Conservation (phyloP, 2,888 invertebrate genomes). For the Hypsopygia costalis region DNA sequence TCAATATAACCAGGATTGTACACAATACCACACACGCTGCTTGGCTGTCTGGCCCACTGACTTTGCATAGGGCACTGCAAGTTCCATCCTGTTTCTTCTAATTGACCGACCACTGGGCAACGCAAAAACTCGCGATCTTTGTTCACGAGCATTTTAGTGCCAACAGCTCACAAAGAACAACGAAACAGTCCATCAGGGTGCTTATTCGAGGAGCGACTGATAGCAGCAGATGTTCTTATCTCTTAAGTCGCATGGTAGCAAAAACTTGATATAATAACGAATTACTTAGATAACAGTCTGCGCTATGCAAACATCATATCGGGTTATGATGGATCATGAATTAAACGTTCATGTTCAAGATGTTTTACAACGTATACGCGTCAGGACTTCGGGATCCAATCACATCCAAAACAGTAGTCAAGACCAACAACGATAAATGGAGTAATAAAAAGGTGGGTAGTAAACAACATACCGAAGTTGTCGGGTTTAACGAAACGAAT, state of each 20-base stretch:
- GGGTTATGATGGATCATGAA: too few relatives aligned
- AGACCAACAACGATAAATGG: too few relatives aligned
- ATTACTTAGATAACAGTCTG: slow-evolving; percentile 53
- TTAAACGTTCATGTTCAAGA: too few relatives aligned
- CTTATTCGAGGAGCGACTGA: slow-evolving; percentile 71
- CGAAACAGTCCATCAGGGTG: slow-evolving; percentile 65
- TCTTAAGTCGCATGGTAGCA: slow-evolving; percentile 56
- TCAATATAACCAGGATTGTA: slow-evolving; percentile 35
- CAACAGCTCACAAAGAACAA: slow-evolving; percentile 28
- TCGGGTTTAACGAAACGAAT: too few relatives aligned
- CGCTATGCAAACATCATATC: neutral
- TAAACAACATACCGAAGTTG: too few relatives aligned
- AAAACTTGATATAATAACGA: slow-evolving; percentile 65
- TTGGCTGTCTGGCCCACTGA: slow-evolving; percentile 49
- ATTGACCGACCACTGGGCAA: slow-evolving; percentile 46
- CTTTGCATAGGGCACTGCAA: slow-evolving; percentile 51
- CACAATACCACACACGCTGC: slow-evolving; percentile 35
- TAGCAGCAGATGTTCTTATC: slow-evolving; percentile 70
- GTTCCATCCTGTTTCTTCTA: slow-evolving; percentile 52
- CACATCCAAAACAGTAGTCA: too few relatives aligned
- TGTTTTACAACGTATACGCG: too few relatives aligned
- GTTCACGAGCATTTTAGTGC: slow-evolving; percentile 54
- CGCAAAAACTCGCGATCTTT: slow-evolving; percentile 38
- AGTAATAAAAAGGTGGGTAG: too few relatives aligned
- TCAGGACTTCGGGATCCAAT: too few relatives aligned